phyloP scores from a whole-genome alignment of 2,797 vertebrate genomes.

The Brachymystax lenok region DNA sequence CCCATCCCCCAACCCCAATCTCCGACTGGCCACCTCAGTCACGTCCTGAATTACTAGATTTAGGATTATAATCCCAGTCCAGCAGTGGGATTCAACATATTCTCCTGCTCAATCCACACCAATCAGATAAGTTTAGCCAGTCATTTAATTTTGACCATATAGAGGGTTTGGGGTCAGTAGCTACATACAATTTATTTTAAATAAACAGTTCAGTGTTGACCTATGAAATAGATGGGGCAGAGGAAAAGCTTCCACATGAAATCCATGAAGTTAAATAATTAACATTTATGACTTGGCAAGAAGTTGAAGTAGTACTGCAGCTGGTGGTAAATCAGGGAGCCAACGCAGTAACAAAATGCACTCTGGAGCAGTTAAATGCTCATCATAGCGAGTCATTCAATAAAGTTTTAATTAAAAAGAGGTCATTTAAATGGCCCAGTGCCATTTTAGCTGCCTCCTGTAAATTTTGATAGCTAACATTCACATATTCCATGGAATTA shows the following conservation, averaged over 20 bases:
- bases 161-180: too few relatives aligned
- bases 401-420: slow-evolving; percentile 12
- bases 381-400: slow-evolving; percentile 19
- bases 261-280: slow-evolving; percentile 1
- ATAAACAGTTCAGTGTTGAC: neutral
- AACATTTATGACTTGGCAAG: slow-evolving; percentile 9
- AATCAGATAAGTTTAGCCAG: neutral
- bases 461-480: neutral
- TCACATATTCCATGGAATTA: neutral
- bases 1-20: neutral
- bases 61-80: slow-evolving; percentile 3
- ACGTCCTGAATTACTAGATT: neutral
- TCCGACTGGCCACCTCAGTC: neutral
- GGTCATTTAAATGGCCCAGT: neutral
- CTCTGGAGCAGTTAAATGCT: slow-evolving; percentile 16
- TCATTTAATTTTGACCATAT: too few relatives aligned
- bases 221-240: too few relatives aligned
- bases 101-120: neutral
- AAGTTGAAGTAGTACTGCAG: neutral
- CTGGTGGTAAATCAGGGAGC: slow-evolving; percentile 20
- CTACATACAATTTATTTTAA: neutral
- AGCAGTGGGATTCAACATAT: neutral
- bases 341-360: slow-evolving; percentile 8
- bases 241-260: neutral
- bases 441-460: neutral